A percentile compares a stretch with the other conserved stretches of the same genome.
Conservation (phyloP, 1,140 invertebrate species). For the Trissolcus basalis region DNA sequence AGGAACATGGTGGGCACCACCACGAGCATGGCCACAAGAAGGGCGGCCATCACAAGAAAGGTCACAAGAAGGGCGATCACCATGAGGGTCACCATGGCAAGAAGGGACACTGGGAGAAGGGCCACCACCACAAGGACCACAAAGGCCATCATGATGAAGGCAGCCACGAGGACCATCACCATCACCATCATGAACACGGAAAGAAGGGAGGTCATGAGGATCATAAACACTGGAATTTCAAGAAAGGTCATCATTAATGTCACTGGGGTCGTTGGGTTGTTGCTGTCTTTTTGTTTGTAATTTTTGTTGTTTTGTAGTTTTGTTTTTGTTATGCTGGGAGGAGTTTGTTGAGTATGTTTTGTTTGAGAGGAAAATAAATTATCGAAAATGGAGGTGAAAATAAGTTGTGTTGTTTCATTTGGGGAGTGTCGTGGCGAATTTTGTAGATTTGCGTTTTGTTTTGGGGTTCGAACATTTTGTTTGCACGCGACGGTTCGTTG, state of each 20-base stretch:
- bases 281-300: background rate
- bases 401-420: too few relatives aligned
- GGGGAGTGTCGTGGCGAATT: too few relatives aligned
- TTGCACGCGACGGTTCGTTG: too few relatives aligned
- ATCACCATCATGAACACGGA: conserved; percentile 63
- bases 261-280: background rate
- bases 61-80: conserved; percentile 82
- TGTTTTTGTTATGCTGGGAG: background rate
- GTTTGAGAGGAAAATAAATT: too few relatives aligned
- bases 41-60: conserved; percentile 85
- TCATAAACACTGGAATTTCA: conserved; percentile 59
- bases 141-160: conserved; percentile 71
- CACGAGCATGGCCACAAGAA: conserved; percentile 83
- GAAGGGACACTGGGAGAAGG: conserved; percentile 78
- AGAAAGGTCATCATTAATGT: conserved; percentile 41
- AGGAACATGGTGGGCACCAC: conserved; percentile 86
- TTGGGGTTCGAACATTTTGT: too few relatives aligned
- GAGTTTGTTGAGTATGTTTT: background rate
- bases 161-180: conserved; percentile 69
- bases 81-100: conserved; percentile 81
- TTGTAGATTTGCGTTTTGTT: too few relatives aligned
- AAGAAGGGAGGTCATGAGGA: conserved; percentile 65
- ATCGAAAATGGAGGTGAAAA: too few relatives aligned
- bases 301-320: background rate
- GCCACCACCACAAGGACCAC: conserved; percentile 72